Evolutionary conservation across 1,140 invertebrate genomes (phyloP).

Genomic region (Drosophila guanche): DNA sequence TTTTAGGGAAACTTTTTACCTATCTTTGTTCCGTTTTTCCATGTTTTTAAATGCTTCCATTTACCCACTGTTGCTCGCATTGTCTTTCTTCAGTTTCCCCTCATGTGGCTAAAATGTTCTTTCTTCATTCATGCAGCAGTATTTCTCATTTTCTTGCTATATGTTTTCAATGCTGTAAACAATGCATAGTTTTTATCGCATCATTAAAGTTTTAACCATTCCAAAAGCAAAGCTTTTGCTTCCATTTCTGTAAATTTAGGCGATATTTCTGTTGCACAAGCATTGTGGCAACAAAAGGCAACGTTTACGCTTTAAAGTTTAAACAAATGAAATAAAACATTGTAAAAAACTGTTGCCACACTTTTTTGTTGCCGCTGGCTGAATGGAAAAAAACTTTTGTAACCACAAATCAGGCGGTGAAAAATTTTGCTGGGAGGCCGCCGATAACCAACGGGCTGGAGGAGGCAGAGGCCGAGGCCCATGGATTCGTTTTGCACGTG

Average conservation of each 20-base stretch:
- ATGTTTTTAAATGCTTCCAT: too few species aligned
- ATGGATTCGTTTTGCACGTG: conserved; percentile 62
- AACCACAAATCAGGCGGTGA: conserved; percentile 78
- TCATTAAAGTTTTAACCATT: conserved; percentile 69
- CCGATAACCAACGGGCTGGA: not conserved
- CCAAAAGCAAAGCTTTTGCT: conserved; percentile 48
- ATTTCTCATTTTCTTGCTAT: not conserved
- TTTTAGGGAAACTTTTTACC: conserved; percentile 39
- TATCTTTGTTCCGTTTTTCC: conserved; percentile 6
- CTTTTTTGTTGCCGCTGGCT: conserved; percentile 35
- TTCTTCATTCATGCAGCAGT: too few species aligned
- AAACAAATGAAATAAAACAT: conserved; percentile 31
- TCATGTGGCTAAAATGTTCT: too few species aligned
- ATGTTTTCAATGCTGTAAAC: conserved; percentile 59
- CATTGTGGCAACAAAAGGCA: conserved; percentile 20
- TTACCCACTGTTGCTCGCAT: too few species aligned
- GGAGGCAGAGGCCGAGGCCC: conserved; percentile 16
- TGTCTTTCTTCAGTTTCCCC: too few species aligned
- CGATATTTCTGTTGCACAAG: conserved; percentile 53
- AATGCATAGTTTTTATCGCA: conserved; percentile 61
- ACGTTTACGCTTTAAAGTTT: conserved; percentile 13
- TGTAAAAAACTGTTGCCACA: conserved; percentile 15
- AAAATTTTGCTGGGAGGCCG: conserved; percentile 59
- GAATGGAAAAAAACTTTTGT: conserved; percentile 41
- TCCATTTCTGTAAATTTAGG: conserved; percentile 71